phyloP scores from a whole-genome alignment of 2,113 vertebrate species.

The Oryzias celebensis region DNA sequence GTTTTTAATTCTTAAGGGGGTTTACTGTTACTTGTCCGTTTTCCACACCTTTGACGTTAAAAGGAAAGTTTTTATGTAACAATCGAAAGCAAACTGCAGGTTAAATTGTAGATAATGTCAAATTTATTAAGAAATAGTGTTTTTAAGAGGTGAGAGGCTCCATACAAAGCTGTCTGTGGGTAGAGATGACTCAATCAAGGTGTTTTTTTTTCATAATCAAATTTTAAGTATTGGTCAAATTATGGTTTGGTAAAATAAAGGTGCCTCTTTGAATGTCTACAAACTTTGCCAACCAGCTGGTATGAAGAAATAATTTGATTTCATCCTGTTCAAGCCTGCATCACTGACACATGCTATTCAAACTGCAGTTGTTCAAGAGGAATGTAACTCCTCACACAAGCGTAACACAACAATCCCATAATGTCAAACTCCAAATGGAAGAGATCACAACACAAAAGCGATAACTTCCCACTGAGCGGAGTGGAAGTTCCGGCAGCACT shows the following conservation, averaged over 20 bases:
- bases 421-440: conserved; percentile 11
- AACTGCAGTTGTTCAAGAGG: conserved; percentile 26
- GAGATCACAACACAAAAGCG: conserved; percentile 13
- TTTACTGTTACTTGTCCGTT: too few species aligned
- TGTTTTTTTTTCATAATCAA: neutral
- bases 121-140: conserved; percentile 33
- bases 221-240: neutral
- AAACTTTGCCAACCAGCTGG: conserved; percentile 1
- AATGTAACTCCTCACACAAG: conserved; percentile 19
- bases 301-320: conserved; percentile 18
- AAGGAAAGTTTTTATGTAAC: conserved; percentile 27
- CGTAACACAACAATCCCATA: conserved; percentile 29
- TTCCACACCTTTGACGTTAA: too few species aligned
- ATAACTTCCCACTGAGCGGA: conserved; percentile 7
- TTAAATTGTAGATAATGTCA: conserved; percentile 32
- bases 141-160: conserved; percentile 36
- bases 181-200: conserved; percentile 34
- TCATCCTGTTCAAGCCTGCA: conserved; percentile 43
- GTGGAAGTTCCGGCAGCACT: conserved; percentile 44
- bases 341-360: conserved; percentile 18
- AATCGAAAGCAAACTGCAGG: conserved; percentile 24
- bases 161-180: conserved; percentile 51
- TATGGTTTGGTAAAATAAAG: conserved; percentile 19
- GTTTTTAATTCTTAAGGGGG: too few species aligned
- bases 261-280: neutral